Percentiles rank a stretch among this genome's conserved stretches.
Evolutionary conservation across 2,888 invertebrate species (phyloP).

Genomic region (Lasioglossum vierecki): DNA sequence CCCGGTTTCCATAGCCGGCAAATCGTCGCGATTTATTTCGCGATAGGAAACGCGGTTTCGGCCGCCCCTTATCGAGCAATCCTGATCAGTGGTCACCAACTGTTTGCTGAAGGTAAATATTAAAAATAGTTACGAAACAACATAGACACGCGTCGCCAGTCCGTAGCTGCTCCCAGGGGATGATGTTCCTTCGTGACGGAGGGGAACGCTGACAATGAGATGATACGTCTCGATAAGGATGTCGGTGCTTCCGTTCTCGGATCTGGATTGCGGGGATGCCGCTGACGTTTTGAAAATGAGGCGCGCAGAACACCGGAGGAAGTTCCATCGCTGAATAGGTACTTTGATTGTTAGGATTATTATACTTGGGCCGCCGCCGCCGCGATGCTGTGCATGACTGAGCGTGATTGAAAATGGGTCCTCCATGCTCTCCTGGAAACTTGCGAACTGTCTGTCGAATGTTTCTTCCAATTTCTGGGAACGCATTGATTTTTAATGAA

Average conservation of each 20-base stretch:
- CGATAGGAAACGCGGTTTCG: conserved; percentile 5
- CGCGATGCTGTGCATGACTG: neutral
- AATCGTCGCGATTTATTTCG: conserved; percentile 31
- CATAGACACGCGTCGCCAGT: neutral
- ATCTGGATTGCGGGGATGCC: conserved; percentile 1
- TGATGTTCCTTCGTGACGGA: neutral
- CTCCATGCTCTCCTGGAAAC: neutral
- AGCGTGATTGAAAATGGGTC: neutral
- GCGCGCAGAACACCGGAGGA: neutral
- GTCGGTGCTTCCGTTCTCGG: conserved; percentile 19
- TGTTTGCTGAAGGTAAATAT: conserved; percentile 7
- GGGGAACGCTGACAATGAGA: conserved; percentile 14
- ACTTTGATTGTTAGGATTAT: conserved; percentile 14
- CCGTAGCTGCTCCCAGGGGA: neutral
- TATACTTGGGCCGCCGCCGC: neutral
- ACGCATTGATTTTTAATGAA: neutral
- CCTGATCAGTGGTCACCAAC: neutral
- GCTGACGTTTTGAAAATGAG: conserved; percentile 8
- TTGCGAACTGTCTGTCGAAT: neutral
- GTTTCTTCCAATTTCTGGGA: neutral
- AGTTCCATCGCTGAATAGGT: neutral
- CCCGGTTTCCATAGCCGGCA: conserved; percentile 9
- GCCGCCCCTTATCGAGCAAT: neutral
- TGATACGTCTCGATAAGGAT: conserved; percentile 6
- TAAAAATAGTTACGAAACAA: conserved; percentile 8